Percentiles rank a stretch among this genome's conserved stretches.
phyloP scores from a whole-genome alignment of 2,797 vertebrate species.

The Karalla daura region DNA sequence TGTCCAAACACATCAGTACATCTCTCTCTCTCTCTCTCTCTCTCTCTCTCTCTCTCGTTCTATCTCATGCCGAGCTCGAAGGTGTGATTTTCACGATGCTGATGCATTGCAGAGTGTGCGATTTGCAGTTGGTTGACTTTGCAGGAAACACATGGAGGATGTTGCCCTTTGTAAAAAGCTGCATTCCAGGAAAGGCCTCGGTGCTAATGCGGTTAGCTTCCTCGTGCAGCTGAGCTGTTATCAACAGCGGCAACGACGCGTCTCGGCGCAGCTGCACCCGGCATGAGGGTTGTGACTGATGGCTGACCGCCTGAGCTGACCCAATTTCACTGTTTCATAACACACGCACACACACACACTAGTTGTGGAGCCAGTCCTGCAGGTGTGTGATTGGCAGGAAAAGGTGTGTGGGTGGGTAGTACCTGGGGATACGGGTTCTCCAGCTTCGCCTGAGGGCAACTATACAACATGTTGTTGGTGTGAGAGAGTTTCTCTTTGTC shows the following conservation, averaged over 20 bases:
- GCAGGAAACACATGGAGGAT: conserved; percentile 65
- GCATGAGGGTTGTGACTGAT: conserved; percentile 28
- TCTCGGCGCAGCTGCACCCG: conserved; percentile 33
- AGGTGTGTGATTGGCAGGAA: conserved; percentile 37
- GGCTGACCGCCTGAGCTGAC: conserved; percentile 37
- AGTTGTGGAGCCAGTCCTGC: conserved; percentile 51
- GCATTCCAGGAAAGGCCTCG: conserved; percentile 63
- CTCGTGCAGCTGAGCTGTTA: neutral
- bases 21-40: neutral
- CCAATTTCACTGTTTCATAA: conserved; percentile 39
- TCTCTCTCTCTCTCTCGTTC: no score
- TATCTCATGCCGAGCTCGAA: neutral
- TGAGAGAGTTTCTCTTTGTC: neutral
- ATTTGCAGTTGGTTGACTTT: neutral
- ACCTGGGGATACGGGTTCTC: conserved; percentile 46
- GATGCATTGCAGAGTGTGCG: neutral
- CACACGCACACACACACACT: neutral
- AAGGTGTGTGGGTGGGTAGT: conserved; percentile 22
- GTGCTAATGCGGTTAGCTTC: conserved; percentile 28
- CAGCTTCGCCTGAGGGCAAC: conserved; percentile 41
- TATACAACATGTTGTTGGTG: conserved; percentile 5
- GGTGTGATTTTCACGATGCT: neutral
- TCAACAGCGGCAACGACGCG: no score
- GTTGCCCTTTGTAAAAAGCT: conserved; percentile 44
- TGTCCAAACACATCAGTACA: neutral